phyloP scores from a whole-genome alignment of 1,140 invertebrate species.

The Drosophila takahashii region DNA sequence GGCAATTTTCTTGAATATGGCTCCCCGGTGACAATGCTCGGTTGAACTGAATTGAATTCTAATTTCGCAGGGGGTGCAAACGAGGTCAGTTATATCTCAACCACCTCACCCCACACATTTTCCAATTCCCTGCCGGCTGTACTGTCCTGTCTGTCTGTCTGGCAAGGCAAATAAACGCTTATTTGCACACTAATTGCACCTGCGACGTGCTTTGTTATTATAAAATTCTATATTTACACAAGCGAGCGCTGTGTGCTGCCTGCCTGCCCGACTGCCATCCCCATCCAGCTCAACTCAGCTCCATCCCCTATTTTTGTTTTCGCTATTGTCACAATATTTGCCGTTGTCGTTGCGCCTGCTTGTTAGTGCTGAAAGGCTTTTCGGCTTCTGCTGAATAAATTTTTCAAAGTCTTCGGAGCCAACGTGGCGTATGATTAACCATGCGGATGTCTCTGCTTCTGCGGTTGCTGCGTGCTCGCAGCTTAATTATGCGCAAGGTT shows the following conservation, averaged over 20 bases:
- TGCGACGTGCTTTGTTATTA: conserved; percentile 83
- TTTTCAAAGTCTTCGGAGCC: conserved; percentile 47
- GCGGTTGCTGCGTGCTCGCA: conserved; percentile 54
- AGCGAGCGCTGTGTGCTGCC: conserved; percentile 23
- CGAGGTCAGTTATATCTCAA: conserved; percentile 52
- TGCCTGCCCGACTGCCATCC: background rate
- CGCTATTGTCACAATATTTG: conserved; percentile 77
- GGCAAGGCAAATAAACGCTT: conserved; percentile 76
- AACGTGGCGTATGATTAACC: conserved; percentile 78
- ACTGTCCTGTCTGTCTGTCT: conserved; percentile 20
- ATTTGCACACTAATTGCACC: conserved; percentile 83
- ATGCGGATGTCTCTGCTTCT: conserved; percentile 57
- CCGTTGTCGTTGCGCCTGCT: conserved; percentile 55
- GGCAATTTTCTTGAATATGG: conserved; percentile 54
- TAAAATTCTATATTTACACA: conserved; percentile 81
- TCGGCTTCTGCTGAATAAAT: conserved; percentile 58
- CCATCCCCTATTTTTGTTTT: conserved; percentile 16
- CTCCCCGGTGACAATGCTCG: conserved; percentile 31
- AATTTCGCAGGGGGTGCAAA: conserved; percentile 51
- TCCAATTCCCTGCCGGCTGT: background rate
- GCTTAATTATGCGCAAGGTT: conserved; percentile 69
- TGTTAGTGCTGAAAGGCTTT: conserved; percentile 73
- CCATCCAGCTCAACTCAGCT: too few species aligned
- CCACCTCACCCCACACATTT: background rate
- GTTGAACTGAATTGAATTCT: conserved; percentile 67